phyloP scores from a whole-genome alignment of 37 sponge, comb jelly and placozoan genomes.

The Petrosia ficiformis region DNA sequence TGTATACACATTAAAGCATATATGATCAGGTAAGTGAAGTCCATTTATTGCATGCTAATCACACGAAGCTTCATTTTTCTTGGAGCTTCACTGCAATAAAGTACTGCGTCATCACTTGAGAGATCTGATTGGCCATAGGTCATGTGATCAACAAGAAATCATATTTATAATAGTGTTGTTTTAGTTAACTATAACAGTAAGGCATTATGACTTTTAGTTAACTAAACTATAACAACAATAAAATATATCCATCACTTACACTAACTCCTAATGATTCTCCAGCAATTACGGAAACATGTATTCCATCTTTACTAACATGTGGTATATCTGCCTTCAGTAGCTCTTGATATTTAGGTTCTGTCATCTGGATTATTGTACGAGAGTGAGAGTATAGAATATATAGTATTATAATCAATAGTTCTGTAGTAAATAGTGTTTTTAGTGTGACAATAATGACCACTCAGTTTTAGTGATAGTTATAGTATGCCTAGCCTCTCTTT shows the following conservation, averaged over 20 bases:
- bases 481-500: no score
- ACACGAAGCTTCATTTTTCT: no score
- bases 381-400: not conserved
- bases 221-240: no score
- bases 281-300: conserved; percentile 84
- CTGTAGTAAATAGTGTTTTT: no score
- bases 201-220: no score
- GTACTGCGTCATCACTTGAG: not conserved
- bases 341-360: conserved; percentile 85
- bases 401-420: not conserved
- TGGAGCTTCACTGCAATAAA: no score
- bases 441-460: no score
- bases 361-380: conserved; percentile 73
- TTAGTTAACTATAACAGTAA: no score
- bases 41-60: no score
- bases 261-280: conserved; percentile 76
- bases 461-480: no score
- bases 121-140: no score
- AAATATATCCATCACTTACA: conserved; percentile 31
- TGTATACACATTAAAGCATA: not conserved
- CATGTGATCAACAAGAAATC: not conserved
- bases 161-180: not conserved
- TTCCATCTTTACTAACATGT: conserved; percentile 57
- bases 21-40: no score
- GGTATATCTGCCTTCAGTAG: conserved; percentile 67